Percentiles rank a stretch among this genome's conserved stretches.
phyloP scores from a whole-genome alignment of 2,113 vertebrate genomes.

The Vombatus ursinus region DNA sequence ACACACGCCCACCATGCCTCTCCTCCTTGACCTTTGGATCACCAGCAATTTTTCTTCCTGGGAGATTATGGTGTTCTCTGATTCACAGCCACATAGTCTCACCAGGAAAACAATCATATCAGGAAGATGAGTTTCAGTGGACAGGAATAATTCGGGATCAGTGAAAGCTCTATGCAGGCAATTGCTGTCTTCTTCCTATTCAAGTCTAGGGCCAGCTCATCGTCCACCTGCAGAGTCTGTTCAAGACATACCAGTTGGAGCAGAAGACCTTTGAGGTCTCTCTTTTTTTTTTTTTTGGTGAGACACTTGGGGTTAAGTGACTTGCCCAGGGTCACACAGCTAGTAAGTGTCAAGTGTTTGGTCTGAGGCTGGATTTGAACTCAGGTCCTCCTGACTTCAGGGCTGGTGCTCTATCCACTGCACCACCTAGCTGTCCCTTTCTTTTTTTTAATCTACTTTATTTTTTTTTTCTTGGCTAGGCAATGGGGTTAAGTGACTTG shows the following conservation, averaged over 20 bases:
- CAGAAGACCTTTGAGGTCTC: neutral
- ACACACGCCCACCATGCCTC: neutral
- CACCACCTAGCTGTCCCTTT: too few relatives aligned
- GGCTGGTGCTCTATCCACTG: too few relatives aligned
- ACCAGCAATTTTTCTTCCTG: neutral
- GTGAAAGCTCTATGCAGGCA: neutral
- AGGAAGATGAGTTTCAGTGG: neutral
- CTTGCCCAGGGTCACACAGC: too few relatives aligned
- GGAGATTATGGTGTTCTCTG: neutral
- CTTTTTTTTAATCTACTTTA: too few relatives aligned
- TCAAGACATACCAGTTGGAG: neutral
- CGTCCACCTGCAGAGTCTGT: neutral
- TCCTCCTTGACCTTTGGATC: neutral
- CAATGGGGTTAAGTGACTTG: too few relatives aligned
- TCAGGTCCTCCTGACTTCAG: too few relatives aligned
- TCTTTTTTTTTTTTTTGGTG: too few relatives aligned
- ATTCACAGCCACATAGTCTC: neutral
- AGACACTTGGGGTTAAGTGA: too few relatives aligned
- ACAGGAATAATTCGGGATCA: neutral
- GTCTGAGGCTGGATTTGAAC: too few relatives aligned
- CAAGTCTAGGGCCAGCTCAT: neutral
- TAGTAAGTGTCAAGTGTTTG: too few relatives aligned
- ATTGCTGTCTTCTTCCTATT: neutral
- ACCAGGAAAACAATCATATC: neutral
- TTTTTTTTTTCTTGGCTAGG: too few relatives aligned